Percentiles rank a stretch among this genome's conserved stretches.
These are phyloP conservation scores for Zonitis immaculata DNA, from an alignment of 2,888 invertebrate species.

Conservation along the genomic window DNA sequence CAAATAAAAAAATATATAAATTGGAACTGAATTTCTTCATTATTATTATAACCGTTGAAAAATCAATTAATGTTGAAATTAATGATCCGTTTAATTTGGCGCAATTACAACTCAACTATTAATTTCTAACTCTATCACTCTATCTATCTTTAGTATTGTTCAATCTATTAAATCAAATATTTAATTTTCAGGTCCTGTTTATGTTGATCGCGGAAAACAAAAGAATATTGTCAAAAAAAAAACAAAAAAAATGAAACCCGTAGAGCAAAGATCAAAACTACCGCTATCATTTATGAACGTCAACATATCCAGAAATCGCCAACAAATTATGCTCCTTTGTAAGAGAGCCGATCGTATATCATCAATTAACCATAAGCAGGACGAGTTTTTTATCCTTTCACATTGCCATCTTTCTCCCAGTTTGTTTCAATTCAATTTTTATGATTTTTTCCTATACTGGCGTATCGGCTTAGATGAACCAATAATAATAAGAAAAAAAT, in stretches of 20 bases:
- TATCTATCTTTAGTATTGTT: too few relatives aligned
- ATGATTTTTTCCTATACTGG: too few relatives aligned
- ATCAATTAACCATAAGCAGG: constrained; percentile 45
- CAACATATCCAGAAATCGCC: constrained; percentile 50
- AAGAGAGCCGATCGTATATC: constrained; percentile 47
- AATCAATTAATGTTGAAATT: too few relatives aligned
- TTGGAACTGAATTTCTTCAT: too few relatives aligned
- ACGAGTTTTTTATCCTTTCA: constrained; percentile 34
- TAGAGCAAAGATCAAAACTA: constrained; percentile 33
- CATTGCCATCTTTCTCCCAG: constrained; percentile 2
- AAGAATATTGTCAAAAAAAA: background rate
- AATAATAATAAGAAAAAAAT: too few relatives aligned
- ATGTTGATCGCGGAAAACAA: background rate
- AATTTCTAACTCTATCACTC: too few relatives aligned
- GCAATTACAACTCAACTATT: too few relatives aligned
- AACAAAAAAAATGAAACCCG: background rate
- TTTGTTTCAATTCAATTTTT: background rate
- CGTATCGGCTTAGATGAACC: too few relatives aligned
- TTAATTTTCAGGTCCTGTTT: background rate
- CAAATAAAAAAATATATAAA: background rate
- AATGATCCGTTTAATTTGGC: too few relatives aligned
- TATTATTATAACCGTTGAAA: too few relatives aligned
- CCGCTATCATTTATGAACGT: constrained; percentile 47
- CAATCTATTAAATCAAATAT: too few relatives aligned
- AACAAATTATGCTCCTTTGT: constrained; percentile 52